Evolutionary conservation across 2,888 invertebrate species (phyloP).

Genomic region (Scrobipalpa costella): DNA sequence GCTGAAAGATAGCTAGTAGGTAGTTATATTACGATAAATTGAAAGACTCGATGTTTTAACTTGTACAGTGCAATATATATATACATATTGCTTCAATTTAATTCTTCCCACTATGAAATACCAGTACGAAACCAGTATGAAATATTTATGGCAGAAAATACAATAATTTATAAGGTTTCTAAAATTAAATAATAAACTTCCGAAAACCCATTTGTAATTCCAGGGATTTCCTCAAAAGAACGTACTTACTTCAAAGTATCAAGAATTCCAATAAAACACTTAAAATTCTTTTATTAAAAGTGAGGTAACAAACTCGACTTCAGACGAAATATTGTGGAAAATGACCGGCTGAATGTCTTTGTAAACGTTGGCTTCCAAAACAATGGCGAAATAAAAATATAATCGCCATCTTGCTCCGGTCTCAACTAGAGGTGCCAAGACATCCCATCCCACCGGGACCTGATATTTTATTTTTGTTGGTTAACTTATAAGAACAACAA

Average conservation of each 20-base stretch:
- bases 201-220: constrained; percentile 4
- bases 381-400: constrained; percentile 17
- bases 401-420: not conserved
- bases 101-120: too few species aligned
- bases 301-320: constrained; percentile 2
- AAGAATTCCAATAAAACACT: constrained; percentile 9
- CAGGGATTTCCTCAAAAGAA: constrained; percentile 8
- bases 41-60: too few species aligned
- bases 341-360: not conserved
- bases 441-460: not conserved
- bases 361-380: constrained; percentile 1
- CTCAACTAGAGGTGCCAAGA: not conserved
- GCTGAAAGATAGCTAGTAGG: too few species aligned
- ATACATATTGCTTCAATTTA: too few species aligned
- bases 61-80: too few species aligned
- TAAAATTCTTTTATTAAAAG: constrained; percentile 12
- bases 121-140: too few species aligned
- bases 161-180: not conserved
- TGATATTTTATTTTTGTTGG: not conserved
- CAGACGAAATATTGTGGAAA: not conserved
- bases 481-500: too few species aligned
- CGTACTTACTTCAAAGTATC: constrained; percentile 12
- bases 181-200: constrained; percentile 2
- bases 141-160: not conserved
- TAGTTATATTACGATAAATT: too few species aligned